Conservation (phyloP, 2,888 invertebrate species). For the Pinctada fucata region DNA sequence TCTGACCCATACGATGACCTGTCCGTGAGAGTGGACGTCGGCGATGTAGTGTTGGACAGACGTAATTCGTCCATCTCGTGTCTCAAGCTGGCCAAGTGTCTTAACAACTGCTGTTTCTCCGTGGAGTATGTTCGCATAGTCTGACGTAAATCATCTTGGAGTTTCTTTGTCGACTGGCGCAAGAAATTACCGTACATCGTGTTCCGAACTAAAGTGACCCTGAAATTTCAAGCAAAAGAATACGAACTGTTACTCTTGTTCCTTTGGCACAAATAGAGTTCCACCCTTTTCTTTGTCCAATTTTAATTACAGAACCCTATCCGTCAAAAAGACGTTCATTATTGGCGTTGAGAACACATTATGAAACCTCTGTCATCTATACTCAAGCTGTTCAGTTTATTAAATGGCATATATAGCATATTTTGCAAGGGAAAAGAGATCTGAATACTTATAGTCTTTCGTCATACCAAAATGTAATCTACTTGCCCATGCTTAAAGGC, state of each 20-base stretch:
- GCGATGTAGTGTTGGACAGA: conserved; percentile 31
- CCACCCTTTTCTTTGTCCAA: not conserved
- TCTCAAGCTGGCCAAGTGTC: conserved; percentile 52
- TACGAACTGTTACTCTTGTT: not conserved
- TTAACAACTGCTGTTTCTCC: conserved; percentile 54
- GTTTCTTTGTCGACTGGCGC: conserved; percentile 50
- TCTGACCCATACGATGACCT: conserved; percentile 30
- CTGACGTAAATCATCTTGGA: conserved; percentile 55
- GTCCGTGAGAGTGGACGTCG: conserved; percentile 31
- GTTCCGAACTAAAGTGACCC: conserved; percentile 38
- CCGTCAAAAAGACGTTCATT: not conserved
- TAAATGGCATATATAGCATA: too few relatives aligned
- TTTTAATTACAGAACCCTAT: not conserved
- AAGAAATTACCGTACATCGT: conserved; percentile 54
- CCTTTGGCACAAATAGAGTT: not conserved
- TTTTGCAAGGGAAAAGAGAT: not conserved
- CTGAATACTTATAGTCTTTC: too few relatives aligned
- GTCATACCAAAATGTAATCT: too few relatives aligned
- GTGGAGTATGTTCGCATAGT: conserved; percentile 56
- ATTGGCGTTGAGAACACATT: not conserved
- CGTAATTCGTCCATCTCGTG: conserved; percentile 41
- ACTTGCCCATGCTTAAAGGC: not conserved
- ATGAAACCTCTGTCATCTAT: not conserved
- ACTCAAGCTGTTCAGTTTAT: not conserved
- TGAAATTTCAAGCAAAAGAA: conserved; percentile 18